These are phyloP conservation scores for Trypoxylon attenuatum DNA, from an alignment of 2,888 invertebrate genomes.

Conservation along the genomic window DNA sequence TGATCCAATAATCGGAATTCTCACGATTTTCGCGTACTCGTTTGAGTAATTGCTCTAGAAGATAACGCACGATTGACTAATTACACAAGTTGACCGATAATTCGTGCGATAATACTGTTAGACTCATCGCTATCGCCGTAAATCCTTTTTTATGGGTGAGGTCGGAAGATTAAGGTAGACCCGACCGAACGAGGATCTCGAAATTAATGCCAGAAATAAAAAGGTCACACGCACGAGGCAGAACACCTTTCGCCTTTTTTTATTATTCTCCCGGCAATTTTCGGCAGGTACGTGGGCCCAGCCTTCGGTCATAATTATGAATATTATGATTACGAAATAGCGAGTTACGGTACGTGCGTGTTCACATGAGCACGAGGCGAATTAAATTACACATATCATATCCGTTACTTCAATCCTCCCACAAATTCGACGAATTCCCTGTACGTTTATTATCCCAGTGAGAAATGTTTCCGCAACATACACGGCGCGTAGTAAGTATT, in stretches of 20 bases:
- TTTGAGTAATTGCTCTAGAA: conserved; percentile 8
- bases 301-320: not conserved
- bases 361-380: too few relatives aligned
- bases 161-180: conserved; percentile 20
- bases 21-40: not conserved
- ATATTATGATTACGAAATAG: not conserved
- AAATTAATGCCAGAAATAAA: conserved; percentile 28
- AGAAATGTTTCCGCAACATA: not conserved
- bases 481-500: not conserved
- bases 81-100: conserved; percentile 28
- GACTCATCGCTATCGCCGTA: conserved; percentile 2
- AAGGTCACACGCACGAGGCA: conserved; percentile 4
- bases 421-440: not conserved
- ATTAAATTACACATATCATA: not conserved
- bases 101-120: conserved; percentile 21
- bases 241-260: not conserved
- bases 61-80: conserved; percentile 13
- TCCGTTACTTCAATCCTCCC: not conserved
- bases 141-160: conserved; percentile 11
- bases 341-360: not conserved
- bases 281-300: not conserved
- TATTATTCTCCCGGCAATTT: not conserved
- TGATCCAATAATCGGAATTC: too few relatives aligned
- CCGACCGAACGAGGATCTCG: not conserved
- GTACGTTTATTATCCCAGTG: not conserved